A percentile compares a stretch with the other conserved stretches of the same genome.
Conservation (phyloP, 1,140 invertebrate species). For the Hyles euphorbiae region DNA sequence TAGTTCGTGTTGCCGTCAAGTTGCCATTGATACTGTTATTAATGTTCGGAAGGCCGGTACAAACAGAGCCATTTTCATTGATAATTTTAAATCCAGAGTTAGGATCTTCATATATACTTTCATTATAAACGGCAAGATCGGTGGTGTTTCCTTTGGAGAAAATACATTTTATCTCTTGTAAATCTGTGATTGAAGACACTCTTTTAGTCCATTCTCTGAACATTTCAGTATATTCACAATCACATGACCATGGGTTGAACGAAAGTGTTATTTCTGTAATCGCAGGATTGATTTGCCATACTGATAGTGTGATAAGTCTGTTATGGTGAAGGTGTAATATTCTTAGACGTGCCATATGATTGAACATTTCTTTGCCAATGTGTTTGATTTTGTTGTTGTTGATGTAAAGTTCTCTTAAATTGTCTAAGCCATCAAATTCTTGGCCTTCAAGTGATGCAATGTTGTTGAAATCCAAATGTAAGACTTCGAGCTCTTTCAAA, state of each 20-base stretch:
- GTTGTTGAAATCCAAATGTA: conserved; percentile 89
- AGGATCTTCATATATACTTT: conserved; percentile 74
- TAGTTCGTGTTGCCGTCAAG: conserved; percentile 81
- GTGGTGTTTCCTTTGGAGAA: conserved; percentile 78
- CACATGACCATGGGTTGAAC: conserved; percentile 91
- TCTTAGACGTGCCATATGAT: conserved; percentile 81
- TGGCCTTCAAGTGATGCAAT: conserved; percentile 85
- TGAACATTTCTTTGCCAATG: conserved; percentile 88
- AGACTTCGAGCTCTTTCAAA: conserved; percentile 85
- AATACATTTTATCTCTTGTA: conserved; percentile 78
- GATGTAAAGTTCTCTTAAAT: conserved; percentile 88
- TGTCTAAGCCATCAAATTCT: conserved; percentile 87
- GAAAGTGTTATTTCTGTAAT: conserved; percentile 83
- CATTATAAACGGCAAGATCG: conserved; percentile 76
- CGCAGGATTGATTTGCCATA: conserved; percentile 84
- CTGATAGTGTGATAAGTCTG: conserved; percentile 81
- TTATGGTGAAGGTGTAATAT: conserved; percentile 88
- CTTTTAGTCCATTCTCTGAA: conserved; percentile 87
- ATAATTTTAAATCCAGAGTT: conserved; percentile 77
- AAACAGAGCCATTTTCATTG: conserved; percentile 75
- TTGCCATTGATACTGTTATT: conserved; percentile 83
- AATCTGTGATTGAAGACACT: conserved; percentile 80
- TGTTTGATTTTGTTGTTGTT: conserved; percentile 87
- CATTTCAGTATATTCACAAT: conserved; percentile 88
- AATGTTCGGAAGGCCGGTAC: conserved; percentile 79